Evolutionary conservation across 2,888 invertebrate species (phyloP), one percentile per base, ranked within the genome.

Genomic region (Cephus nigrinus): DNA sequence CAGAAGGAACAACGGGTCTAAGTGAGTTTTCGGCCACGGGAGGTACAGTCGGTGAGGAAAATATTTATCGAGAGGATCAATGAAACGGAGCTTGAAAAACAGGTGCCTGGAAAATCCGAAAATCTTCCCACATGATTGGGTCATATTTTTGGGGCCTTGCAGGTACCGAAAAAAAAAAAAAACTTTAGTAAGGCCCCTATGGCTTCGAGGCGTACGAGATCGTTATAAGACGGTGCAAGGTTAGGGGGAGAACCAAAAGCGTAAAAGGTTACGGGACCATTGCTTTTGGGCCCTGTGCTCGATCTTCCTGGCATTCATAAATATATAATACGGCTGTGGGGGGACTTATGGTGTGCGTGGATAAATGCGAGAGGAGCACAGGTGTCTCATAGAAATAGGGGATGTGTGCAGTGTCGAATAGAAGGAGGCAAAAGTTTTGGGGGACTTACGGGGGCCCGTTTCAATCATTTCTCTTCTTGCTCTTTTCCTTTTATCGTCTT

Each of bases 321-420:
- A 83, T 84, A 85, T 82, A 83, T 84, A 83, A 85, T 80, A 79
- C 85, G 81, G 81, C 81, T 80, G 55, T 71, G 12, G 12, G 23
- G 23, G 32, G 71, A 33, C 11, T 12, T 4, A 32, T 31, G 71
- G 33, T 71, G 78, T 75, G 79, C 80, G 81, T 81, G 84, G 81
- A 87, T 82, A 86, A 88, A 88, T 82, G 82, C 86, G 82, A 83
- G 85, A 84, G 83, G 80, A 73, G 82, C 83, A 89, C 89, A 89
- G 89, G 89, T 89, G 89, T 87, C 85, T 88, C 80, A 81, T 83
- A 85, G 85, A 86, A 86, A 83, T 81, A 80, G 79, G 80, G 36
- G 30, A 74, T 36, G 35, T 74, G 74, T 35, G 36, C 36, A 23
- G 36, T 74, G 74, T 74, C 74, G 77, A 77, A 55, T 15, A 12